These are phyloP conservation scores for Cydia amplana DNA, from an alignment of 1,140 invertebrate genomes.

Conservation along the genomic window DNA sequence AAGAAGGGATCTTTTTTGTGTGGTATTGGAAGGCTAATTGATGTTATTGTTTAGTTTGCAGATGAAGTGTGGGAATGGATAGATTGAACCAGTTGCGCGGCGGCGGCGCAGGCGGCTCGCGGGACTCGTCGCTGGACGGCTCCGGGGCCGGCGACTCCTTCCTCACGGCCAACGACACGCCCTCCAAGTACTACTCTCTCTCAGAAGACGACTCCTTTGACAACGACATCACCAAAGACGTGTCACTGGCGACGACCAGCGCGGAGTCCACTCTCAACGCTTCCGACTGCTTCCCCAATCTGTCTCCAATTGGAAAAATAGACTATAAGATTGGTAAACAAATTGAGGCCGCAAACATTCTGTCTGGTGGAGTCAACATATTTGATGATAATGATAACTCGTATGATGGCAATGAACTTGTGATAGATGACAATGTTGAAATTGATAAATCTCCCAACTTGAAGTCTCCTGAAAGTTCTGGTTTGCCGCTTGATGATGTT, in stretches of 20 bases:
- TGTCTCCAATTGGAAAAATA: slow-evolving; percentile 68
- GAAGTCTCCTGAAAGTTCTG: slow-evolving; percentile 14
- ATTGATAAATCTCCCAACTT: slow-evolving; percentile 47
- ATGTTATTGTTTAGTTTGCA: slow-evolving; percentile 61
- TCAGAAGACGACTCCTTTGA: slow-evolving; percentile 71
- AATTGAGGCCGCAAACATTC: slow-evolving; percentile 73
- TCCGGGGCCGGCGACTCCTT: slow-evolving; percentile 64
- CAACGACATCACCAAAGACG: slow-evolving; percentile 63
- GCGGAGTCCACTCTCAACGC: slow-evolving; percentile 46
- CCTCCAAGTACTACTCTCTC: slow-evolving; percentile 74
- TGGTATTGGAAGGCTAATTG: slow-evolving; percentile 32
- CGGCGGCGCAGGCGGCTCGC: slow-evolving; percentile 60
- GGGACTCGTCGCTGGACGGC: slow-evolving; percentile 65
- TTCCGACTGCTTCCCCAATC: slow-evolving; percentile 55
- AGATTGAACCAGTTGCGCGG: slow-evolving; percentile 70
- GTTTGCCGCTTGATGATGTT: slow-evolving; percentile 3
- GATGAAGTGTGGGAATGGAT: slow-evolving; percentile 77
- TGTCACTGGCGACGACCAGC: slow-evolving; percentile 41
- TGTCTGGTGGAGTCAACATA: slow-evolving; percentile 75
- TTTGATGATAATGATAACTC: slow-evolving; percentile 79
- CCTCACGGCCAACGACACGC: slow-evolving; percentile 72
- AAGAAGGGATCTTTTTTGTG: neutral
- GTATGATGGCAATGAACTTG: slow-evolving; percentile 74
- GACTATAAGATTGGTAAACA: slow-evolving; percentile 72
- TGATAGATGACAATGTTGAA: slow-evolving; percentile 73